Evolutionary conservation across 2,888 invertebrate species (phyloP).

Genomic region (Saturnia japonica): DNA sequence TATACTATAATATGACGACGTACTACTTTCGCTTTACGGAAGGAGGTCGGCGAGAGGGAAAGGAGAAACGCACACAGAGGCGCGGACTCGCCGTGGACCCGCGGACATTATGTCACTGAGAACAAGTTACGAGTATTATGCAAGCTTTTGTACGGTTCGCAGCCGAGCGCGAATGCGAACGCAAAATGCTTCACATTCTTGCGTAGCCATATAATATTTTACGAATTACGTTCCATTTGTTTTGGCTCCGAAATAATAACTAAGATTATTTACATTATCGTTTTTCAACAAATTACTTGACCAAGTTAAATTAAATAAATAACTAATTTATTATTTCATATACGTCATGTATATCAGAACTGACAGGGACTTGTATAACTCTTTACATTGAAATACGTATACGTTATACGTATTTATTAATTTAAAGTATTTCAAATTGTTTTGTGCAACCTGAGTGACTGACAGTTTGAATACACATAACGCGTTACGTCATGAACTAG

Average conservation of each 20-base stretch:
- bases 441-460: background rate
- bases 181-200: background rate
- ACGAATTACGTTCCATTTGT: background rate
- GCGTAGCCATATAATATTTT: background rate
- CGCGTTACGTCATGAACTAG: background rate
- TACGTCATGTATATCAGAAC: background rate
- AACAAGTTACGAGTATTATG: conserved; percentile 9
- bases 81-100: background rate
- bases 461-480: background rate
- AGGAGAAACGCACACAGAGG: conserved; percentile 27
- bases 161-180: background rate
- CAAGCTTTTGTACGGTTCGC: background rate
- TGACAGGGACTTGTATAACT: background rate
- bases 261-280: background rate
- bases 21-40: conserved; percentile 49
- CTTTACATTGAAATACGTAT: background rate
- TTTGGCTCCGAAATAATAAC: background rate
- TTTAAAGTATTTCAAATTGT: background rate
- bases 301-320: background rate
- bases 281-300: background rate
- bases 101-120: conserved; percentile 13
- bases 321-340: conserved; percentile 1
- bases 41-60: conserved; percentile 54
- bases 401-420: background rate
- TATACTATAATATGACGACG: conserved; percentile 19